Percentiles rank a stretch among this genome's conserved stretches.
Conservation (phyloP, 1,140 invertebrate genomes). For the Anastrepha ludens region DNA sequence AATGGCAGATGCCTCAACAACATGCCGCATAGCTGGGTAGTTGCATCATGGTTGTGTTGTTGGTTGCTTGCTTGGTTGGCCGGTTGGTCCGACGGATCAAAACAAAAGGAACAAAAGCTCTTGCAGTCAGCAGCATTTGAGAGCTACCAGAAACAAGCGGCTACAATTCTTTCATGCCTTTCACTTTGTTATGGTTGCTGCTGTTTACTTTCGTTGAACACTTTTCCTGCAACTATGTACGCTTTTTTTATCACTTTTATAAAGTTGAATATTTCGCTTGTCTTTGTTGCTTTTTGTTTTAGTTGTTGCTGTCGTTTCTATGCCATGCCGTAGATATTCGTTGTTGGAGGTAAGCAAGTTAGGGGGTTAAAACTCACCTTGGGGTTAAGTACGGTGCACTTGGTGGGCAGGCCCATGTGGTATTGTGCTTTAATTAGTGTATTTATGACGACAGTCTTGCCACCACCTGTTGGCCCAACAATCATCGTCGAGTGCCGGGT, state of each 20-base stretch:
- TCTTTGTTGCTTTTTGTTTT: neutral
- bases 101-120: constrained; percentile 32
- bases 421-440: constrained; percentile 87
- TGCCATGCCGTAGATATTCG: neutral
- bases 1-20: constrained; percentile 14
- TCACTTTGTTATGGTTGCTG: neutral
- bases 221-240: neutral
- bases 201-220: constrained; percentile 13
- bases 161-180: neutral
- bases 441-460: constrained; percentile 91
- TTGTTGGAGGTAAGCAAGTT: neutral
- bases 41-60: constrained; percentile 15
- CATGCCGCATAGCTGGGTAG: neutral
- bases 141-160: constrained; percentile 17
- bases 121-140: constrained; percentile 19
- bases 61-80: neutral
- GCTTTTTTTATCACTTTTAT: constrained; percentile 14
- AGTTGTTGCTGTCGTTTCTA: neutral
- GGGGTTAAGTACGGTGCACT: constrained; percentile 86
- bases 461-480: constrained; percentile 92
- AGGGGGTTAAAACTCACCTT: constrained; percentile 77
- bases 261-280: constrained; percentile 4
- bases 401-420: constrained; percentile 84
- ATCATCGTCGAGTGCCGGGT: constrained; percentile 93
- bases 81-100: neutral